phyloP scores from a whole-genome alignment of 2,797 vertebrate genomes.

The Xyrichtys novacula region DNA sequence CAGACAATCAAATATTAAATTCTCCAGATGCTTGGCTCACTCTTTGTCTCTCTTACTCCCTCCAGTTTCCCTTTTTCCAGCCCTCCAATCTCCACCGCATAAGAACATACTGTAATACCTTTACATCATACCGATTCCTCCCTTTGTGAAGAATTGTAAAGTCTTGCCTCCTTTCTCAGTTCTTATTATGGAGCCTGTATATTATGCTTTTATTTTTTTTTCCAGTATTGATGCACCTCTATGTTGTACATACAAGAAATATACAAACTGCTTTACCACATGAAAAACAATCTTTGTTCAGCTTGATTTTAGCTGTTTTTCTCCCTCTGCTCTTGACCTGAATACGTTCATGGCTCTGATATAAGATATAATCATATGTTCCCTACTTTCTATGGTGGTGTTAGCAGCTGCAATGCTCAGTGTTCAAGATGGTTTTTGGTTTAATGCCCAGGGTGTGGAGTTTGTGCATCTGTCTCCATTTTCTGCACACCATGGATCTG shows the following conservation, averaged over 20 bases:
- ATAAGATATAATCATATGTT: neutral
- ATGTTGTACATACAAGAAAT: neutral
- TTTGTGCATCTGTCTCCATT: neutral
- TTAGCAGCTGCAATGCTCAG: neutral
- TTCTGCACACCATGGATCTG: neutral
- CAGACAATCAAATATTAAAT: slow-evolving; percentile 61
- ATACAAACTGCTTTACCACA: neutral
- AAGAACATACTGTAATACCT: neutral
- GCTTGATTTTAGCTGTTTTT: neutral
- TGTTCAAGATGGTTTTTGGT: neutral
- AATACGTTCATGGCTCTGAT: neutral
- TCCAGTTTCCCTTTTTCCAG: neutral
- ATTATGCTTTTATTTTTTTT: neutral
- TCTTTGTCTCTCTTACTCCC: slow-evolving; percentile 9
- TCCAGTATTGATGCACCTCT: neutral
- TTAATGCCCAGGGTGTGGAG: neutral
- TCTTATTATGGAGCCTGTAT: neutral
- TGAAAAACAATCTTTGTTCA: neutral
- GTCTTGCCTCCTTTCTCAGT: neutral
- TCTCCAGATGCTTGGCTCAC: slow-evolving; percentile 9
- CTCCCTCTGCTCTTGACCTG: neutral
- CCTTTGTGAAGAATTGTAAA: neutral
- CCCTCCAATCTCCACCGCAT: neutral
- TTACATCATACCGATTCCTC: slow-evolving; percentile 1
- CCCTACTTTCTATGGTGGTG: neutral